Evolutionary conservation across 92 coral and sea anemone species (phyloP), one percentile per base, ranked within the genome.

Genomic region (Montipora capitata): DNA sequence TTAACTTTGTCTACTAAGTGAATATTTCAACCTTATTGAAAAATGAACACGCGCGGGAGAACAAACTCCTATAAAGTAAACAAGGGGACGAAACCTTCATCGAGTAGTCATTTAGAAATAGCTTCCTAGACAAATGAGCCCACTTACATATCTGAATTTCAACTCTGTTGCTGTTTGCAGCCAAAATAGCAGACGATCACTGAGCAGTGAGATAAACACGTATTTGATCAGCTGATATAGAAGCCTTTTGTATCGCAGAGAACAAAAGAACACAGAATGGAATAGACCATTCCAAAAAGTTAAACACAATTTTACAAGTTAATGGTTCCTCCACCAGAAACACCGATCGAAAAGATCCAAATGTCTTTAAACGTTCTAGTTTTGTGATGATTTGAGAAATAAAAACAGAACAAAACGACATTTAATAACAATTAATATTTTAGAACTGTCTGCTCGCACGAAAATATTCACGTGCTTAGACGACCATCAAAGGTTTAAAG

Each of bases 381-480:
- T 51, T 7, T 70, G 52, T 18, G 43, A 42, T 63, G 2, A 69
- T 16, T 70, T 38, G 3, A 56, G 61, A n/a, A 17, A 16, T 48
- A 6, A 12, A 68, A 39, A 52, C 56, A 81, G 67, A 57, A 13
- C 74, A 45, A 85, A 77, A 83, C 10, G 45, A 38, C 72, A 42
- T 40, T 59, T 63, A 12, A 14, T 10, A 83, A 43, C 72, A 72
- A 83, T 83, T 7, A 83, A 72, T 83, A 59, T 83, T 83, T 83
- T 58, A 83, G 48, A 72, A 42, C 72, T 14, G 68, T 17, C 49
- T 61, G 40, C 70, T 40, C 10, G 69, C 65, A 70, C 69, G 51
- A 18, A 12, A 14, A 9, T 4, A 38, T 49, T 69, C 87, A 83
- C 87, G 87, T 83, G 87, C 42, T 63, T 51, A 1, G 16, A 59